These are phyloP conservation scores for zebrafish (Danio rerio) DNA, from an alignment of 2,113 vertebrate genomes.

Conservation along the genomic window DNA sequence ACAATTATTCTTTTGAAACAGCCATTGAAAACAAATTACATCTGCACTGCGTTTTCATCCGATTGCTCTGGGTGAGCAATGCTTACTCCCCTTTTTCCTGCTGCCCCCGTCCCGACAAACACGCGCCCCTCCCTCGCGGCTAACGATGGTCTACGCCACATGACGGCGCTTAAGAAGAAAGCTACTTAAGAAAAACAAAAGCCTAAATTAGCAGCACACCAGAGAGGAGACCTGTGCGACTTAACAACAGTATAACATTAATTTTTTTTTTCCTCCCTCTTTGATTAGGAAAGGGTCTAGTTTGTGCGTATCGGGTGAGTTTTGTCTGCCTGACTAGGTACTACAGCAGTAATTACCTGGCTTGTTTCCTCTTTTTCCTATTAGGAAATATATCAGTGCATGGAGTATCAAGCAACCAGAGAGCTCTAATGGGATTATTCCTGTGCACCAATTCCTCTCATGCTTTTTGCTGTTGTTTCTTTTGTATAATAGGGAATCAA, in stretches of 20 bases:
- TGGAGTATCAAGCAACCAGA: conserved; percentile 54
- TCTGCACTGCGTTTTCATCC: conserved; percentile 99
- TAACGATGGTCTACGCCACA: conserved; percentile 72
- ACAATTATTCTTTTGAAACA: conserved; percentile 99
- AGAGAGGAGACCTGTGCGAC: conserved; percentile 32
- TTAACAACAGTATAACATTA: conserved; percentile 50
- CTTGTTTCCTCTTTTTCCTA: conserved; percentile 61
- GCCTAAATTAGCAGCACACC: conserved; percentile 62
- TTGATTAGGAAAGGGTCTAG: conserved; percentile 6
- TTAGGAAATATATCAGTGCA: conserved; percentile 59
- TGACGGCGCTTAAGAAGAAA: conserved; percentile 49
- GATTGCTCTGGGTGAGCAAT: conserved; percentile 96
- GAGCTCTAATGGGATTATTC: conserved; percentile 58
- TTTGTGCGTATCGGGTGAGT: conserved; percentile 34
- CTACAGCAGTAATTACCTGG: conserved; percentile 66
- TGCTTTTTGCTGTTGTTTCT: conserved; percentile 24
- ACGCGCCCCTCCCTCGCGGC: conserved; percentile 75
- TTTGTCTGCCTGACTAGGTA: conserved; percentile 45
- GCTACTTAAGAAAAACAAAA: conserved; percentile 56
- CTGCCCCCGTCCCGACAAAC: conserved; percentile 42
- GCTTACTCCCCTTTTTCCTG: conserved; percentile 74
- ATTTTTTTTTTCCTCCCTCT: not conserved
- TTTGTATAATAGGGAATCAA: conserved; percentile 40
- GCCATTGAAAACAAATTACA: conserved; percentile 99
- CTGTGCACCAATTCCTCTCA: conserved; percentile 38